These are phyloP conservation scores for Proteles cristata DNA, from an alignment of 2,113 vertebrate species.

Conservation along the genomic window DNA sequence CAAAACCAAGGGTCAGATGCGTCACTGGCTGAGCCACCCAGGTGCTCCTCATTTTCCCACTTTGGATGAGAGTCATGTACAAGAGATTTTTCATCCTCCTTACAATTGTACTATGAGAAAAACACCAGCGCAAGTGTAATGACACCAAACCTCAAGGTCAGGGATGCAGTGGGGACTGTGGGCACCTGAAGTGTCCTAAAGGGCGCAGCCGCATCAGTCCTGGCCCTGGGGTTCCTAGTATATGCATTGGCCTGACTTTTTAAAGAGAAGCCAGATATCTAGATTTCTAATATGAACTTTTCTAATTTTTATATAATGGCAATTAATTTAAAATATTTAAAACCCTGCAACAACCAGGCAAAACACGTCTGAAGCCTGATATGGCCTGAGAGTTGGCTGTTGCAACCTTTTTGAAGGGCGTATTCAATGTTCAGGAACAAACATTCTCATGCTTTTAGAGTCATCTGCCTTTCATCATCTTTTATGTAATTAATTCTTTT, in stretches of 20 bases:
- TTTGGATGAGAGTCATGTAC: neutral
- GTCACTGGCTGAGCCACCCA: too few relatives aligned
- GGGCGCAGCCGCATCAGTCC: neutral
- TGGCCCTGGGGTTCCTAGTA: neutral
- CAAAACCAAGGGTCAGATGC: too few relatives aligned
- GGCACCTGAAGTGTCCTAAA: neutral
- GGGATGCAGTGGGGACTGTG: neutral
- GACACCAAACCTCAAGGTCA: neutral
- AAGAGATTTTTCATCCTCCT: neutral
- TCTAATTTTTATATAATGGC: constrained; percentile 40
- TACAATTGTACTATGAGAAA: too few relatives aligned
- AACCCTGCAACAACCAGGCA: neutral
- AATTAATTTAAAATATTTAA: constrained; percentile 20
- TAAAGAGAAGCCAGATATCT: neutral
- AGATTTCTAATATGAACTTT: constrained; percentile 44
- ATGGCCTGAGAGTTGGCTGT: neutral
- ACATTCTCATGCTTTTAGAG: too few relatives aligned
- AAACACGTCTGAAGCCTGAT: neutral
- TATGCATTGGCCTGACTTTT: neutral
- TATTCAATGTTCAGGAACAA: neutral
- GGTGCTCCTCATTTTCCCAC: too few relatives aligned
- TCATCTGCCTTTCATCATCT: neutral
- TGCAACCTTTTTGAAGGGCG: neutral
- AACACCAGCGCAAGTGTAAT: neutral
- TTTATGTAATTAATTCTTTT: neutral